Base-by-base conservation (phyloP, 1,140 invertebrate genomes). In the Brevipalpus yothersi region DNA sequence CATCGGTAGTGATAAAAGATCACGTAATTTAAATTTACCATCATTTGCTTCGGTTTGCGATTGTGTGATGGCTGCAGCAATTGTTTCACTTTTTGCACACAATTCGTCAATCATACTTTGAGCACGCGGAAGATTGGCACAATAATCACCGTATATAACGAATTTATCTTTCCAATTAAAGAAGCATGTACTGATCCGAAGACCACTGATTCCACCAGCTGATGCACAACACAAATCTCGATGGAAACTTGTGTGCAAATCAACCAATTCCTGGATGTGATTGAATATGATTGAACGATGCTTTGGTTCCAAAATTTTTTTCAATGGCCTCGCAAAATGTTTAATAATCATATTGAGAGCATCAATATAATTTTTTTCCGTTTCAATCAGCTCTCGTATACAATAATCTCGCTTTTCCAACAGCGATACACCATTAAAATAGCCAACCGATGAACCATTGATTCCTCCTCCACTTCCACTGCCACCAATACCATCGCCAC, bases 1-100 rank as follows among this genome's bases (percentile, higher is more conserved):
- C 88, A 98, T 95, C 7, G 93, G 93, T 41, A 98, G 89, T 40
- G 88, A 89, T 9, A 98, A 71, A 56, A 97, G 83, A 71, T 96
- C 92, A 41, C 89, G 76, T 58, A 98, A 72, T 71, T 91, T 86
- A 68, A 96, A 92, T 70, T 89, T 86, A 15, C 89, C 89, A 66
- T 92, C 86, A 72, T 92, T 95, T 61, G 89, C 88, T 69, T 86
- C 81, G 5, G 58, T 57, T 51, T 65, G 59, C 66, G 69, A 69
- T 65, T 73, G 75, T 65, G 69, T 64, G 63, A 83, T 74, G 69
- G 77, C 75, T 62, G 75, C 71, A 66, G 76, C 75, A 19, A 79
- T 68, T 15, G 62, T 21, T 61, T 81, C 79, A 63, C 75, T 80
- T 62, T 75, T 77, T 62, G 77, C 73, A 65, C 79, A 83, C 4